Evolutionary conservation across 2,113 vertebrate species (phyloP).

Genomic region (Pheucticus melanocephalus): DNA sequence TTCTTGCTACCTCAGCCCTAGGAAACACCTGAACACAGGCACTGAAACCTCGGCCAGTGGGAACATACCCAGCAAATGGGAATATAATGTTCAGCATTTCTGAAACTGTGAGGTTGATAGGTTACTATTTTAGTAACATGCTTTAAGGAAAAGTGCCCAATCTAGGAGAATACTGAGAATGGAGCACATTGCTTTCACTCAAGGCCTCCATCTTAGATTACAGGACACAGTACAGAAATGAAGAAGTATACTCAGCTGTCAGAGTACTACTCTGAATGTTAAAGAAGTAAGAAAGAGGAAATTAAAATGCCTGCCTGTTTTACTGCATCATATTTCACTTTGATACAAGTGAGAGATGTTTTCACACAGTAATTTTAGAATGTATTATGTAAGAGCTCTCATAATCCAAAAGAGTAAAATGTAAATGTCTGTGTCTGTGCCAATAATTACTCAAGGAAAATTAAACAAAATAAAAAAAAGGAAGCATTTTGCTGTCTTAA

Average conservation of each 20-base stretch:
- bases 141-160: background rate
- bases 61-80: background rate
- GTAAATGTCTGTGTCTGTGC: background rate
- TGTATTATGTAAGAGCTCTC: slow-evolving; percentile 8
- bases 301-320: background rate
- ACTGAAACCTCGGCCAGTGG: background rate
- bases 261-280: background rate
- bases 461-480: background rate
- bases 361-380: slow-evolving; percentile 36
- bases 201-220: background rate
- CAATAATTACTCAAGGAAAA: background rate
- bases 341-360: background rate
- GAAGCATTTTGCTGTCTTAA: background rate
- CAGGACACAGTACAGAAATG: background rate
- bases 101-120: background rate
- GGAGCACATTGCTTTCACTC: background rate
- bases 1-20: background rate
- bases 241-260: background rate
- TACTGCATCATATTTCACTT: background rate
- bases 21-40: background rate
- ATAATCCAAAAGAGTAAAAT: background rate
- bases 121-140: background rate
- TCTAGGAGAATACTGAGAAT: background rate
- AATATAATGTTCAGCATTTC: background rate
- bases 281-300: slow-evolving; percentile 6